These are phyloP conservation scores for Limnothrissa miodon DNA, from an alignment of 2,113 vertebrate species.

Conservation along the genomic window DNA sequence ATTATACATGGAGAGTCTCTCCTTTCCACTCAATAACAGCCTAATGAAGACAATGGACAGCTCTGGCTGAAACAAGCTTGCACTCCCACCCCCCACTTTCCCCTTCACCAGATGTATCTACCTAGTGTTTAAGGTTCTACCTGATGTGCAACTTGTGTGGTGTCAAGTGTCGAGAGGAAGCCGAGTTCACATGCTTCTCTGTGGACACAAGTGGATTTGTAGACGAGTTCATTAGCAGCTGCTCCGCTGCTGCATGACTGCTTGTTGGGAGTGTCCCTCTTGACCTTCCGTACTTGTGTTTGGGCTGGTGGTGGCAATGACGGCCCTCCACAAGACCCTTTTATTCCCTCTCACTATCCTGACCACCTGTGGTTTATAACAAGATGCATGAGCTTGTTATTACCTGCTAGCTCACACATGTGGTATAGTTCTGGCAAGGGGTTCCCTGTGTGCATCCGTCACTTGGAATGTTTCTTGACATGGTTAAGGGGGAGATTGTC, in stretches of 20 bases:
- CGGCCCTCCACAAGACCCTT: neutral
- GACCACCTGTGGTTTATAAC: neutral
- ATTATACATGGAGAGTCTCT: conserved; percentile 40
- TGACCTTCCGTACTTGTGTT: neutral
- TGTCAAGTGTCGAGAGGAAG: neutral
- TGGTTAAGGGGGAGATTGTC: neutral
- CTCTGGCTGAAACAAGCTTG: neutral
- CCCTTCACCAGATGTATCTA: neutral
- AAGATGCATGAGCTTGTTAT: neutral
- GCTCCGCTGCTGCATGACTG: neutral
- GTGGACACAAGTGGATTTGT: neutral
- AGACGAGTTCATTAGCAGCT: neutral
- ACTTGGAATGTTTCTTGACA: neutral
- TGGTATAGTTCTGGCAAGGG: neutral
- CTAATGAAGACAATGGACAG: conserved; percentile 57
- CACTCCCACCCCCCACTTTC: neutral
- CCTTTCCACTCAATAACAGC: conserved; percentile 31
- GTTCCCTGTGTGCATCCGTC: neutral
- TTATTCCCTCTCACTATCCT: neutral
- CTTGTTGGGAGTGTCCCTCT: neutral
- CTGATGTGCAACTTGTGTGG: neutral
- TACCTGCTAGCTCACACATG: neutral
- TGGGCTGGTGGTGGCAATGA: neutral
- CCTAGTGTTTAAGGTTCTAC: neutral
- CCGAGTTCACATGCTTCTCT: neutral